These are phyloP conservation scores for Lycopodina hypogea DNA, from an alignment of 37 sponge, comb jelly and placozoan species.

Conservation along the genomic window DNA sequence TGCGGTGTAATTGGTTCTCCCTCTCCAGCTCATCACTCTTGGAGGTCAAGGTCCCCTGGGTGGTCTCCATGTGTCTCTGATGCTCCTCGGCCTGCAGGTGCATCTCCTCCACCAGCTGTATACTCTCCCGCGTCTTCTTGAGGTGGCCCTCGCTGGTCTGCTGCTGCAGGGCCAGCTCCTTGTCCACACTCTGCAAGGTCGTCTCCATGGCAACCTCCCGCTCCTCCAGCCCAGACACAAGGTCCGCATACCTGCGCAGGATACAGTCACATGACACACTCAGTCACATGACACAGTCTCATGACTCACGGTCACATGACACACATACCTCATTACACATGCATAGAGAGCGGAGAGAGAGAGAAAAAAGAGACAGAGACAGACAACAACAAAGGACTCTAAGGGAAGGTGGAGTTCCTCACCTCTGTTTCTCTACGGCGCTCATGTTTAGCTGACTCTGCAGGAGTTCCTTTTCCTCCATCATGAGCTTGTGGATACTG, in stretches of 20 bases:
- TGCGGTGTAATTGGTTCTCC: slow-evolving; percentile 21
- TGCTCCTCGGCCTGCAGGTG: slow-evolving; percentile 46
- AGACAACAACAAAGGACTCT: too few relatives aligned
- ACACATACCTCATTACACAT: too few relatives aligned
- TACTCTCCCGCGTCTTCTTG: slow-evolving; percentile 80
- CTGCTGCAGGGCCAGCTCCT: slow-evolving; percentile 73
- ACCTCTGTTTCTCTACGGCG: slow-evolving; percentile 60
- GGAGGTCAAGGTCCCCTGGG: slow-evolving; percentile 15
- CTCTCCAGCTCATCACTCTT: slow-evolving; percentile 61
- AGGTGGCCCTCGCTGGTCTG: slow-evolving; percentile 82
- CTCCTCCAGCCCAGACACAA: slow-evolving; percentile 74
- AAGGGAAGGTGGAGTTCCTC: not conserved
- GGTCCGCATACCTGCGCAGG: slow-evolving; percentile 32
- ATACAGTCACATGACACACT: slow-evolving; percentile 1
- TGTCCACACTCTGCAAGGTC: slow-evolving; percentile 58
- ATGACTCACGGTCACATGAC: too few relatives aligned
- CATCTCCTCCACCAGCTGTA: slow-evolving; percentile 41
- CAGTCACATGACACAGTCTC: not conserved
- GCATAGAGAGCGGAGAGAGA: too few relatives aligned
- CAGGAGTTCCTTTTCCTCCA: slow-evolving; percentile 76
- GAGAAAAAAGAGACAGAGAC: too few relatives aligned
- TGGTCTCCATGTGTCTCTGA: slow-evolving; percentile 41
- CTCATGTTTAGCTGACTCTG: slow-evolving; percentile 39
- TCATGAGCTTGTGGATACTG: slow-evolving; percentile 65
- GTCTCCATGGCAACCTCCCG: slow-evolving; percentile 72